Base-by-base conservation (phyloP, 2,113 vertebrate species). In the Catharus bicknelli region DNA sequence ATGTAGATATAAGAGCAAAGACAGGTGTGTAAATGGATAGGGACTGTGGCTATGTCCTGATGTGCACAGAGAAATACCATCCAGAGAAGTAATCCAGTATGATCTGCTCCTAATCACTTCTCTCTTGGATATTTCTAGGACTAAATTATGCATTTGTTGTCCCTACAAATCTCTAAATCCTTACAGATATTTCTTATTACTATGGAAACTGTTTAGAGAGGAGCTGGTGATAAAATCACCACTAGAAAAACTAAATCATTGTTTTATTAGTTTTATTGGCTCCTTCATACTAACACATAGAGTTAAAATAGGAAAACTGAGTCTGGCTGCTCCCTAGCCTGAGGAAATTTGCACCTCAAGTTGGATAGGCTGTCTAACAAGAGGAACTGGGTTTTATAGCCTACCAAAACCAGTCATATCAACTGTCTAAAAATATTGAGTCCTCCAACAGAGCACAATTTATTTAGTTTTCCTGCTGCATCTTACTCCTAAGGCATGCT, bases 181-280 rank as follows among this genome's bases (percentile, higher is more conserved):
- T 85, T 67, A 76, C 64, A 81, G 89, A 79, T 92, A 91, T 83
- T 90, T 93, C 90, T 72, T 64, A 97, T 94, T 94, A 73, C 95
- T 79, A 94, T 97, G 64, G 95, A 84, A 95, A 97, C 95, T 81
- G 27, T 82, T 93, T 90, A 67, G 70, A 93, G 83, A 87, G 78
- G 63, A 95, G 55, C 63, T 83, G 43, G 12, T 69, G 78, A 62
- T 80, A 88, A 30, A 94, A 27, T 57, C 43, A 8, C 62, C 79
- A 70, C 57, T 40, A 75, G 69, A 68, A 42, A 54, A 87, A 84
- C 57, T 69, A 64, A 94, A 90, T 90, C 42, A 36, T 27, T 91
- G 10, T 50, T 79, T 86, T 80, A 67, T 92, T 88, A 62, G 42
- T 77, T 93, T 83, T 79, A 74, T 69, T 83, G 51, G 48, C 42